Percentiles rank a stretch among this genome's conserved stretches.
Evolutionary conservation across 2,797 vertebrate species (phyloP).

Genomic region (Stomatorhinus walkeri): DNA sequence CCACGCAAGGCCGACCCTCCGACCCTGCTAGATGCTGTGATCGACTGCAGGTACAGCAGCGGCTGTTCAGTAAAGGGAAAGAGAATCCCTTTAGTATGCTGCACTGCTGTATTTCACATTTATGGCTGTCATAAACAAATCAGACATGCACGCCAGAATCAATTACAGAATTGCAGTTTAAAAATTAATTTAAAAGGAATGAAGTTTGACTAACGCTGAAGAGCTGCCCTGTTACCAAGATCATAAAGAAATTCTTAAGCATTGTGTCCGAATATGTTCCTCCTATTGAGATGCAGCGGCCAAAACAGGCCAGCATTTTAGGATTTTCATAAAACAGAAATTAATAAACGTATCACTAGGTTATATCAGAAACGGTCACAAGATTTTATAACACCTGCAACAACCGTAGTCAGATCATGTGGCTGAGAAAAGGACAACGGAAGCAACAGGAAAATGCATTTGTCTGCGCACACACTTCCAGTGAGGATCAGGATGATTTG

Average conservation of each 20-base stretch:
- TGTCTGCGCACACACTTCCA: background rate
- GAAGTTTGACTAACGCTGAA: background rate
- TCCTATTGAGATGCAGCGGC: background rate
- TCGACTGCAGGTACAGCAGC: background rate
- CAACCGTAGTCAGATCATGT: background rate
- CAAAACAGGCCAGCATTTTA: background rate
- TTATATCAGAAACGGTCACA: background rate
- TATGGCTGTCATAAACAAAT: background rate
- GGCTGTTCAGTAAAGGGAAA: background rate
- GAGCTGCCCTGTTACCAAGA: background rate
- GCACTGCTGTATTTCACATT: background rate
- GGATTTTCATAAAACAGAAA: background rate
- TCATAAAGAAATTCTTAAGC: background rate
- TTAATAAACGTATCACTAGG: background rate
- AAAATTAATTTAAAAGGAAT: background rate
- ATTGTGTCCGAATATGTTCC: background rate
- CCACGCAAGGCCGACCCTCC: background rate
- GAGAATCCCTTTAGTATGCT: background rate
- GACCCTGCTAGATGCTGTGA: background rate
- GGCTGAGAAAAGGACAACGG: background rate
- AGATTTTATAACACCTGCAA: background rate
- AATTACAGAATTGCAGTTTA: background rate
- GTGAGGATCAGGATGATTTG: background rate
- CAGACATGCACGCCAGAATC: background rate
- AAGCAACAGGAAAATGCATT: background rate